Percentiles rank a stretch among this genome's conserved stretches.
Conservation (phyloP, 2,888 invertebrate species). For the Morinoia aosen region DNA sequence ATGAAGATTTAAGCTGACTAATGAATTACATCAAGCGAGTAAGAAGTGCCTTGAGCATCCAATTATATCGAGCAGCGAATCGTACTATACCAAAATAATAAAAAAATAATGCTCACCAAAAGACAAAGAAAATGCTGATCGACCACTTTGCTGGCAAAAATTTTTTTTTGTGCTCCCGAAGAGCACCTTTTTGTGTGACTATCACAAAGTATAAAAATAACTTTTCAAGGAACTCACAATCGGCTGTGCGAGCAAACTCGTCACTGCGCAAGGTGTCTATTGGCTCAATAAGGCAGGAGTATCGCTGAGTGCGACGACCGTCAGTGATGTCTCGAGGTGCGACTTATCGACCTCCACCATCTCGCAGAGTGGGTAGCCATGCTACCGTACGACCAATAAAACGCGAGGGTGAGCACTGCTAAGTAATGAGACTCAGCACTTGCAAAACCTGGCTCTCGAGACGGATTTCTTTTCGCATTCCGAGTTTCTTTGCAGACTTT, state of each 20-base stretch:
- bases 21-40: no score
- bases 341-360: constrained; percentile 17
- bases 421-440: background rate
- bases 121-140: background rate
- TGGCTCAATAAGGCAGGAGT: background rate
- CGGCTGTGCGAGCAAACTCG: background rate
- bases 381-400: constrained; percentile 3
- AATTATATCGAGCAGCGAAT: no score
- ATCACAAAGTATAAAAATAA: background rate
- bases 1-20: no score
- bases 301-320: background rate
- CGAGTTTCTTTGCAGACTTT: background rate
- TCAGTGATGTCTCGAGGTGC: background rate
- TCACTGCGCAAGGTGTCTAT: background rate
- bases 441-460: background rate
- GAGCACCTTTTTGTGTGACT: background rate
- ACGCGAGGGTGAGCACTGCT: constrained; percentile 2
- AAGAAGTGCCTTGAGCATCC: no score
- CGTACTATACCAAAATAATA: background rate
- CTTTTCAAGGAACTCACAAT: background rate
- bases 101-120: background rate
- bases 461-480: background rate
- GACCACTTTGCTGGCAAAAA: background rate
- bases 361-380: background rate
- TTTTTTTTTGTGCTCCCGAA: background rate